Percentiles rank a stretch among this genome's conserved stretches.
These are phyloP conservation scores for Lagocephalus sceleratus DNA, from an alignment of 2,797 vertebrate species.

Conservation along the genomic window DNA sequence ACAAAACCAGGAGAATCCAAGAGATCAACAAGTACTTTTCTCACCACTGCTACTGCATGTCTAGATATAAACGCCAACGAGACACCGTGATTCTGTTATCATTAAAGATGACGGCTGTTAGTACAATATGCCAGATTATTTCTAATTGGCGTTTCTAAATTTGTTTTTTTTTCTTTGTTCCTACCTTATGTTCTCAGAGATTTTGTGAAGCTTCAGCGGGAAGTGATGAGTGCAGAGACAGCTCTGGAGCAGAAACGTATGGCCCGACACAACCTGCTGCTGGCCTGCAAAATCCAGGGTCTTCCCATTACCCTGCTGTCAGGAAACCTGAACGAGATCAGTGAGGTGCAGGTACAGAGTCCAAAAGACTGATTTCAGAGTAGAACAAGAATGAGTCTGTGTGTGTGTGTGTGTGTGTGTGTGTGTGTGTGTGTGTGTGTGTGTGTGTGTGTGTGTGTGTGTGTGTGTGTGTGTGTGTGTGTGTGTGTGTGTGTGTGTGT, in stretches of 20 bases:
- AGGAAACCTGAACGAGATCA: constrained; percentile 87
- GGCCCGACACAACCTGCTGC: constrained; percentile 85
- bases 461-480: too few relatives aligned
- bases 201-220: constrained; percentile 79
- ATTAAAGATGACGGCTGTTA: too few relatives aligned
- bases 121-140: too few relatives aligned
- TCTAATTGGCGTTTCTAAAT: too few relatives aligned
- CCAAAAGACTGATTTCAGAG: neutral
- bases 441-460: constrained; percentile 17
- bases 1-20: constrained; percentile 70
- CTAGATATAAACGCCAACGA: neutral
- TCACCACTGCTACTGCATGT: neutral
- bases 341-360: constrained; percentile 79
- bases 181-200: constrained; percentile 68
- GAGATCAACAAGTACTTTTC: constrained; percentile 77
- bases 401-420: too few relatives aligned
- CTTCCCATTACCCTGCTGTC: constrained; percentile 78
- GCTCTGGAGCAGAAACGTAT: constrained; percentile 83
- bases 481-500: constrained; percentile 18
- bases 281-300: constrained; percentile 86
- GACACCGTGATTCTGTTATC: neutral
- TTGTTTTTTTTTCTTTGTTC: too few relatives aligned
- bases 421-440: neutral
- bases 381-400: too few relatives aligned
- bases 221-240: constrained; percentile 74